phyloP scores from a whole-genome alignment of 2,888 invertebrate species.

The Thera britannica region DNA sequence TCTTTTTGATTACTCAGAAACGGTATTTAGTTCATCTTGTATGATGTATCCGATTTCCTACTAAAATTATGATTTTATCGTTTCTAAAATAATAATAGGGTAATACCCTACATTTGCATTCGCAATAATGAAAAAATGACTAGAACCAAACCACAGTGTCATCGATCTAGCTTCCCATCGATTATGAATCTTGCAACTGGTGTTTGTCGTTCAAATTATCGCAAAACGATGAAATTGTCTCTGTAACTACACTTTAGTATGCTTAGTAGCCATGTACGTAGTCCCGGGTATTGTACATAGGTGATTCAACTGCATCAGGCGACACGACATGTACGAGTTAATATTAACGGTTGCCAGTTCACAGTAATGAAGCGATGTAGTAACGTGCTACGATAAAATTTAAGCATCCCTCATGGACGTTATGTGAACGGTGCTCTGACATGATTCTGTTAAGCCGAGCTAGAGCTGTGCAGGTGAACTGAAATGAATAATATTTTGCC shows the following conservation, averaged over 20 bases:
- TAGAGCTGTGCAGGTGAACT: slow-evolving; percentile 12
- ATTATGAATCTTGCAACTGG: too few relatives aligned
- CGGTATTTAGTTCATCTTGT: too few relatives aligned
- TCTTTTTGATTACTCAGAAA: too few relatives aligned
- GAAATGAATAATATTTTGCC: not conserved
- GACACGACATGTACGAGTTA: slow-evolving; percentile 20
- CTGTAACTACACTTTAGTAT: slow-evolving; percentile 4
- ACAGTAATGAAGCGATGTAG: slow-evolving; percentile 59
- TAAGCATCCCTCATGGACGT: slow-evolving; percentile 53
- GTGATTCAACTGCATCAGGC: slow-evolving; percentile 9
- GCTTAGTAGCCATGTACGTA: slow-evolving; percentile 1
- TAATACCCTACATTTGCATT: too few relatives aligned
- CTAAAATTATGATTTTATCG: too few relatives aligned
- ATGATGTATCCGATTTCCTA: too few relatives aligned
- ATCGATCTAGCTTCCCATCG: too few relatives aligned
- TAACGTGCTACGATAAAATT: slow-evolving; percentile 57
- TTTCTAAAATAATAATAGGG: too few relatives aligned
- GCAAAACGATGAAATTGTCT: slow-evolving; percentile 6
- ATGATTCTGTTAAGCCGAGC: slow-evolving; percentile 29
- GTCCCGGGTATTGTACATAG: not conserved
- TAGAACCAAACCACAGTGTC: too few relatives aligned
- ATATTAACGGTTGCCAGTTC: slow-evolving; percentile 41
- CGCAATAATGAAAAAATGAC: too few relatives aligned
- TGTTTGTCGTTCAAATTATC: not conserved
- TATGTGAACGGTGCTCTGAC: slow-evolving; percentile 41